Evolutionary conservation across 2,113 vertebrate species (phyloP).

Genomic region (Eira barbara): DNA sequence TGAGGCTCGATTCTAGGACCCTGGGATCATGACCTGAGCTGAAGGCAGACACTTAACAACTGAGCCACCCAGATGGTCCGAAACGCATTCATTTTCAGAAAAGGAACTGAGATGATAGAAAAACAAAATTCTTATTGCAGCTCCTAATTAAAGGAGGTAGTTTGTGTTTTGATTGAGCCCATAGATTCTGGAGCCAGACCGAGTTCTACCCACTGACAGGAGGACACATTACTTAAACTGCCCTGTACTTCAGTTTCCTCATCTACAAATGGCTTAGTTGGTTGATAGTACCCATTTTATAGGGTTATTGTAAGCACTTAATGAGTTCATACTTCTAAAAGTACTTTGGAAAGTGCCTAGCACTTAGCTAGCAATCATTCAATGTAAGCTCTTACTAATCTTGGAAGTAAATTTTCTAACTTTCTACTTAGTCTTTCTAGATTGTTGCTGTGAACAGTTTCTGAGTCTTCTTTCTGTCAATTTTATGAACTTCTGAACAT

Average conservation of each 20-base stretch:
- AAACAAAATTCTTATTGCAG: not conserved
- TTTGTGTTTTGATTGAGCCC: not conserved
- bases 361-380: not conserved
- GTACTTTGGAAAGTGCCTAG: not conserved
- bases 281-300: not conserved
- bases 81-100: not conserved
- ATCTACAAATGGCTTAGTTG: not conserved
- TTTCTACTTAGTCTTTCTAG: not conserved
- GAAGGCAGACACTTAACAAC: too few species aligned
- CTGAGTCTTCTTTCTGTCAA: not conserved
- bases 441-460: not conserved
- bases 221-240: not conserved
- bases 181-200: not conserved
- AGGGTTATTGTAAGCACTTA: not conserved
- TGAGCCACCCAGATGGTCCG: too few species aligned
- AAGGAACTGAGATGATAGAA: not conserved
- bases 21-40: too few species aligned
- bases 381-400: not conserved
- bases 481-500: not conserved
- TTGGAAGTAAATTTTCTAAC: not conserved
- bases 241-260: not conserved
- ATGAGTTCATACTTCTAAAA: not conserved
- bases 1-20: too few species aligned
- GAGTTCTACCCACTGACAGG: not conserved
- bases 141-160: not conserved